phyloP scores from a whole-genome alignment of 2,888 invertebrate genomes.

The Temnothorax ravouxi region DNA sequence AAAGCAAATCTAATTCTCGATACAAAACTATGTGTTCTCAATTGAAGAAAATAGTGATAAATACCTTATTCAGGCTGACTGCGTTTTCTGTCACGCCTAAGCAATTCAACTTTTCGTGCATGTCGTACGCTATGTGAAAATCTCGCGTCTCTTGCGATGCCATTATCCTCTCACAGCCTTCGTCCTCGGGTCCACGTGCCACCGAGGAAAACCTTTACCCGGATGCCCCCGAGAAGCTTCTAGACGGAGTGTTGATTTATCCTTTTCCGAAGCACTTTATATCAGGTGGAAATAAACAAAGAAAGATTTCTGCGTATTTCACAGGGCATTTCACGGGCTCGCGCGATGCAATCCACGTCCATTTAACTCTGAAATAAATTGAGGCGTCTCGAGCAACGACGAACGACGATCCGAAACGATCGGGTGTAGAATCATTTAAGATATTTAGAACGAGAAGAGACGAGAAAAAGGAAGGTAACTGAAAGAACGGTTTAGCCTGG shows the following conservation, averaged over 20 bases:
- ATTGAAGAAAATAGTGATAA: background rate
- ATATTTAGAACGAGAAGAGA: background rate
- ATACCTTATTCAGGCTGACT: constrained; percentile 78
- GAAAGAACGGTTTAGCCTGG: background rate
- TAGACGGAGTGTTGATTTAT: background rate
- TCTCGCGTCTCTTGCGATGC: constrained; percentile 57
- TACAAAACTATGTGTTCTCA: background rate
- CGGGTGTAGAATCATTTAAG: background rate
- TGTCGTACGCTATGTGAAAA: constrained; percentile 64
- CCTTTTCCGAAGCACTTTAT: background rate
- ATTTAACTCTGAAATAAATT: background rate
- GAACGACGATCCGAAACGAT: background rate
- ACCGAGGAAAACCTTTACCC: background rate
- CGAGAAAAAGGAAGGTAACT: background rate
- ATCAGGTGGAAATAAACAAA: constrained; percentile 26
- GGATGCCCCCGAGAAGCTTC: background rate
- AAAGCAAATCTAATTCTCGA: background rate
- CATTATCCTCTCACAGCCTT: background rate
- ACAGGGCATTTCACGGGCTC: background rate
- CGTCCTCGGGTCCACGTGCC: background rate
- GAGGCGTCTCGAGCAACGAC: background rate
- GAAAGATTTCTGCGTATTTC: background rate
- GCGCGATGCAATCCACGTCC: background rate
- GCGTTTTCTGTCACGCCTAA: constrained; percentile 83
- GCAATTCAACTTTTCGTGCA: constrained; percentile 69